phyloP scores from a whole-genome alignment of 1,140 invertebrate genomes.

The Trachymyrmex septentrionalis region DNA sequence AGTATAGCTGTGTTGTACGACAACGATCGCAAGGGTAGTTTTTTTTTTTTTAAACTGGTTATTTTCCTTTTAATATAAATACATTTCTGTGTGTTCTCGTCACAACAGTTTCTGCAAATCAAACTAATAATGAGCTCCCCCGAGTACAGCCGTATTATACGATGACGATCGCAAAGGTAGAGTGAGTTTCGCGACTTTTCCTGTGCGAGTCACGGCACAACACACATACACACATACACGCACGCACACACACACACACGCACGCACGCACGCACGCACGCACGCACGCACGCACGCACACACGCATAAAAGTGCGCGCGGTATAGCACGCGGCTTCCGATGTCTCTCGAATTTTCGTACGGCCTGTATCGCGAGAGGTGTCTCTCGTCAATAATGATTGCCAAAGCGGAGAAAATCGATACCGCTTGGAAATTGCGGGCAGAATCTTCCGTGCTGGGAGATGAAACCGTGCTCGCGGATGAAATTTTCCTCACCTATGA shows the following conservation, averaged over 20 bases:
- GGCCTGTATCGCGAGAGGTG: conserved; percentile 49
- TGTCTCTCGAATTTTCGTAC: conserved; percentile 40
- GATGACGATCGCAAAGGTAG: no score
- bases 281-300: no score
- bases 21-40: no score
- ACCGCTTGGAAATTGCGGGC: conserved; percentile 42
- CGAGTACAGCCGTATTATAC: no score
- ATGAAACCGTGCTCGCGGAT: conserved; percentile 49
- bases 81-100: no score
- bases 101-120: no score
- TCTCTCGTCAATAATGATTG: conserved; percentile 58
- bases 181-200: conserved; percentile 10
- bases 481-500: conserved; percentile 61
- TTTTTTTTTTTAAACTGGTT: neutral
- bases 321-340: conserved; percentile 29
- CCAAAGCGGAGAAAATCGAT: conserved; percentile 49
- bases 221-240: no score
- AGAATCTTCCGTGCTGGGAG: conserved; percentile 44
- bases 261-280: no score
- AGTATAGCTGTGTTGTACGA: no score
- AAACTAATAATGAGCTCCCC: no score
- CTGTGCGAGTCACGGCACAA: neutral
- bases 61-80: no score
- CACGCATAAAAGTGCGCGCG: neutral
- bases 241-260: no score